These are phyloP conservation scores for Arvicanthis niloticus DNA, from an alignment of 2,113 vertebrate genomes.

Conservation along the genomic window DNA sequence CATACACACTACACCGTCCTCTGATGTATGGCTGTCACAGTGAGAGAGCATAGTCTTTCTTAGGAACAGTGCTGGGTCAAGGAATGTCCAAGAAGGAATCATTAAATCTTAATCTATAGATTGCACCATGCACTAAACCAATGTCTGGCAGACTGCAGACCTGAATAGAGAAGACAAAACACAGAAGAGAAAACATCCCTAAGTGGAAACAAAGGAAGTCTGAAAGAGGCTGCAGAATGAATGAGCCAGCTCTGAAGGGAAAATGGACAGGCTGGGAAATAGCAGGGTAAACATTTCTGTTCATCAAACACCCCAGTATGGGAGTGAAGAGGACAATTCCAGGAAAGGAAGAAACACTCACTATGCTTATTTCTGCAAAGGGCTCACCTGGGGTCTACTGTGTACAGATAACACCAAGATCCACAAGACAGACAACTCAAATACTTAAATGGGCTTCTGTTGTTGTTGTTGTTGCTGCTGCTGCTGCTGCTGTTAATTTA, in stretches of 20 bases:
- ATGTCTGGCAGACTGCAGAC: not conserved
- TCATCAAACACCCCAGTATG: conserved; percentile 13
- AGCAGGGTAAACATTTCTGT: not conserved
- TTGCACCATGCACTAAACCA: not conserved
- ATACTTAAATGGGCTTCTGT: not conserved
- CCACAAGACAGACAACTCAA: not conserved
- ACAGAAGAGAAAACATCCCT: not conserved
- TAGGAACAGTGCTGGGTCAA: not conserved
- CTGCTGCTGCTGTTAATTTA: not conserved
- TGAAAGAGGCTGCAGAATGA: not conserved
- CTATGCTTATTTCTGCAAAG: not conserved
- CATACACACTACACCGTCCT: not conserved
- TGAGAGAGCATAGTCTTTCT: not conserved
- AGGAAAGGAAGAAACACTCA: not conserved
- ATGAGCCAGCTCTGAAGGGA: not conserved
- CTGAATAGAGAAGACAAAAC: not conserved
- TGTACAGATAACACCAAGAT: not conserved
- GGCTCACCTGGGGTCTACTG: not conserved
- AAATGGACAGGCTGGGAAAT: not conserved
- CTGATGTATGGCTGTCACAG: not conserved
- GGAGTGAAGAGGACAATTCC: not conserved
- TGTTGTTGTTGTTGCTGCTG: not conserved
- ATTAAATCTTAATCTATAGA: not conserved
- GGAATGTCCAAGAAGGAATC: not conserved
- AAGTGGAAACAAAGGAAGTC: not conserved